A percentile compares a stretch with the other conserved stretches of the same genome.
Evolutionary conservation across 2,888 invertebrate species (phyloP).

Genomic region (Lochmaea crataegi): DNA sequence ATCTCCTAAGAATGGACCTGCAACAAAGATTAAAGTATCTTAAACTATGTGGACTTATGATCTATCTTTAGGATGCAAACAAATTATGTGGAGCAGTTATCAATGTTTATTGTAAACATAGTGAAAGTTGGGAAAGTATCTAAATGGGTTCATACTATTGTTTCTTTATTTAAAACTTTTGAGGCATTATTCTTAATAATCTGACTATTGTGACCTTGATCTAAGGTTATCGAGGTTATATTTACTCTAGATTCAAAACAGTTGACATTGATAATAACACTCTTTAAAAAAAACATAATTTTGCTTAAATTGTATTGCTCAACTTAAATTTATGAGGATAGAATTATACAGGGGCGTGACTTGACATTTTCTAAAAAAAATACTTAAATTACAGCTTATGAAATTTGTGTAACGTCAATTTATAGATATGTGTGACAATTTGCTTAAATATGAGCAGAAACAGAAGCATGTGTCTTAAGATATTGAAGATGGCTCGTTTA

Average conservation of each 20-base stretch:
- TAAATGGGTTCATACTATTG: background rate
- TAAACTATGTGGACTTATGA: background rate
- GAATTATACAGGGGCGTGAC: too few species aligned
- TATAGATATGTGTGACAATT: too few species aligned
- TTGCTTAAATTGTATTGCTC: background rate
- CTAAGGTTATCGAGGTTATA: slow-evolving; percentile 21
- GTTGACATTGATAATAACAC: slow-evolving; percentile 26
- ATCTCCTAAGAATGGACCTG: slow-evolving; percentile 86
- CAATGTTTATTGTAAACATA: background rate
- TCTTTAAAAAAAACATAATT: background rate
- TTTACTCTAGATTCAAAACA: slow-evolving; percentile 24
- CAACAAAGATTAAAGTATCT: slow-evolving; percentile 59
- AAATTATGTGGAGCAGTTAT: background rate
- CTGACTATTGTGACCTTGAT: slow-evolving; percentile 24
- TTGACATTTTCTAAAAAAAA: too few species aligned
- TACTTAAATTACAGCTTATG: too few species aligned
- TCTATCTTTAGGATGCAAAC: background rate
- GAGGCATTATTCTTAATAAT: background rate
- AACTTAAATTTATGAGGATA: too few species aligned
- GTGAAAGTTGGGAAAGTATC: background rate
- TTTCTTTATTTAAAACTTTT: background rate
- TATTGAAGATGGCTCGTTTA: too few species aligned
- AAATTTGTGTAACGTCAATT: too few species aligned
- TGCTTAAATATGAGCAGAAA: too few species aligned
- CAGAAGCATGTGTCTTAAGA: too few species aligned